Conservation (phyloP, 2,113 vertebrate genomes). For the Mirounga angustirostris region DNA sequence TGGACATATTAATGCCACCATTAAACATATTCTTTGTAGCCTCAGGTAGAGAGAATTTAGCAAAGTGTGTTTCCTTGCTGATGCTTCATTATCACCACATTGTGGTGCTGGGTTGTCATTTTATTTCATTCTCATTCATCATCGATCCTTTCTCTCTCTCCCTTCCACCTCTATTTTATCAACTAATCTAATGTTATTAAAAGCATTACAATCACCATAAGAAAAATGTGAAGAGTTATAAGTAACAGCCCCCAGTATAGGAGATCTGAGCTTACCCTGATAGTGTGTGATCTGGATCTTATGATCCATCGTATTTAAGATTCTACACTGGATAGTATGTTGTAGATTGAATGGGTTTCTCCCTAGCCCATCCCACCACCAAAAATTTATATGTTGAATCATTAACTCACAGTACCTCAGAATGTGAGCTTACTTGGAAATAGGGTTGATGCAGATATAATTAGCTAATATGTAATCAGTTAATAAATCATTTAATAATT, state of each 20-base stretch:
- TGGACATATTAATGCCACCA: neutral
- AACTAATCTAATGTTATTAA: neutral
- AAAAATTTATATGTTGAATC: neutral
- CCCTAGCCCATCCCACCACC: fast-evolving
- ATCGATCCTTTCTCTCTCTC: neutral
- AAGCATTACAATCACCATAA: neutral
- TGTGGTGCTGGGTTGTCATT: neutral
- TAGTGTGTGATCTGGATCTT: neutral
- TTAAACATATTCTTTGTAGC: neutral
- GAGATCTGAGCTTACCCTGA: neutral
- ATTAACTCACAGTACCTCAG: neutral
- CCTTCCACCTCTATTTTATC: neutral
- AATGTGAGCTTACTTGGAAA: neutral
- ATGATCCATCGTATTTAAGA: neutral
- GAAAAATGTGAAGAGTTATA: neutral
- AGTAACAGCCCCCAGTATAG: neutral
- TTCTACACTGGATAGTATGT: neutral
- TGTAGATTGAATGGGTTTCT: neutral
- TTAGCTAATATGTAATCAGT: neutral
- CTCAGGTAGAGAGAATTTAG: neutral
- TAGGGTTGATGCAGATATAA: neutral
- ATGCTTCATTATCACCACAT: neutral
- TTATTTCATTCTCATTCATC: neutral
- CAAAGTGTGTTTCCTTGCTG: neutral
- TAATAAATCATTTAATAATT: neutral